Conservation (phyloP, 2,797 vertebrate genomes). For the Rhincodon typus region DNA sequence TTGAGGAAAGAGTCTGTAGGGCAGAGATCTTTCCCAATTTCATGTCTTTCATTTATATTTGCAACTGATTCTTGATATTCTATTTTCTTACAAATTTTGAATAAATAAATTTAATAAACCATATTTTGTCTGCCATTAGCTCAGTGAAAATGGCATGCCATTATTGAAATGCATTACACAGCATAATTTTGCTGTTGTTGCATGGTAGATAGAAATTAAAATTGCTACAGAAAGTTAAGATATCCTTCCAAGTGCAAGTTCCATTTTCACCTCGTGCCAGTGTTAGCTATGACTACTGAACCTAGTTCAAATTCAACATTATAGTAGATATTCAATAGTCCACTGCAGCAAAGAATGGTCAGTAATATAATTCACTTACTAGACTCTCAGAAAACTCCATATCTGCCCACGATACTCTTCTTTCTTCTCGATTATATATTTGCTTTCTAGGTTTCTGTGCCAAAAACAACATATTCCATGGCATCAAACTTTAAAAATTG, state of each 20-base stretch:
- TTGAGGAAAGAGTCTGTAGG: not conserved
- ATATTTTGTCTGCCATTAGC: not conserved
- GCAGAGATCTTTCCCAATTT: not conserved
- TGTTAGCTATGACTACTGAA: not conserved
- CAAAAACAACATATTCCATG: conserved; percentile 5
- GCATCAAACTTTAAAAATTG: not conserved
- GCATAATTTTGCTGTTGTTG: not conserved
- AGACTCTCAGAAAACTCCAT: not conserved
- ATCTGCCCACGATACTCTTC: conserved; percentile 22
- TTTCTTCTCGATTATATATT: not conserved
- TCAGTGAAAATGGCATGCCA: not conserved
- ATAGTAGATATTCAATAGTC: not conserved
- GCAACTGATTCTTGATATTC: not conserved
- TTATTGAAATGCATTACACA: not conserved
- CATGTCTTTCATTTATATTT: not conserved
- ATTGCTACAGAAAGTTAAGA: not conserved
- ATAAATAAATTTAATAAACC: not conserved
- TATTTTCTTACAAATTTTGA: not conserved
- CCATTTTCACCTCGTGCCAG: not conserved
- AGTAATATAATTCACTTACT: not conserved
- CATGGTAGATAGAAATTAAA: not conserved
- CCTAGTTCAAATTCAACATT: not conserved
- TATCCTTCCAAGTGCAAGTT: not conserved
- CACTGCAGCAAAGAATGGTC: not conserved
- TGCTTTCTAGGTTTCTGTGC: not conserved